These are phyloP conservation scores for Phenganax marumi DNA, from an alignment of 92 coral and sea anemone genomes.

Conservation along the genomic window DNA sequence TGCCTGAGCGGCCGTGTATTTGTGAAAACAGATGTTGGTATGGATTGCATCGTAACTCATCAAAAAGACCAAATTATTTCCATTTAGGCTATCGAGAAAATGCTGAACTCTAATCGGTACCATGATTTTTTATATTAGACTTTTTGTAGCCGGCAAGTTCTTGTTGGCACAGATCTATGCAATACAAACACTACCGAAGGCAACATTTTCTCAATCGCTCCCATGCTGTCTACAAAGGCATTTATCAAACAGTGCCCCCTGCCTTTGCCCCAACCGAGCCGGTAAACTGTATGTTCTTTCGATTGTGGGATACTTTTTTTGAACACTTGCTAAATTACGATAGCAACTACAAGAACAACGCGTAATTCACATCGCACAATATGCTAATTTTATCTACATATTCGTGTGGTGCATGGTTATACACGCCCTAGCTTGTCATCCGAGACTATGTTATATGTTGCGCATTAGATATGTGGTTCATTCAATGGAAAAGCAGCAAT, in stretches of 20 bases:
- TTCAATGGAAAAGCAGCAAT: too few relatives aligned
- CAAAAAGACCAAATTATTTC: not conserved
- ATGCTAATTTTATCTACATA: not conserved
- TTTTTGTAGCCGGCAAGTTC: not conserved
- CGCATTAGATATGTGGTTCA: not conserved
- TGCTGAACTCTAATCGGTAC: not conserved
- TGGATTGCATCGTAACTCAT: conserved; percentile 13
- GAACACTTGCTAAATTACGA: conserved; percentile 28
- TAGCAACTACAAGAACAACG: not conserved
- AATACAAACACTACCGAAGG: not conserved
- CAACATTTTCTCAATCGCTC: not conserved
- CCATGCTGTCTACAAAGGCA: conserved; percentile 31
- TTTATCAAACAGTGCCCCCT: conserved; percentile 49
- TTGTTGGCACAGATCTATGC: not conserved
- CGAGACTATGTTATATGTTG: too few relatives aligned
- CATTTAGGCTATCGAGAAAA: conserved; percentile 8
- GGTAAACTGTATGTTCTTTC: conserved; percentile 51
- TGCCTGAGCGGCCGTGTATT: conserved; percentile 36
- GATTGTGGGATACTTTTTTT: conserved; percentile 27
- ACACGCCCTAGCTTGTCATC: not conserved
- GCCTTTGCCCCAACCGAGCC: conserved; percentile 39
- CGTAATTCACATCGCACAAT: not conserved
- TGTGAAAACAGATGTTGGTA: conserved; percentile 45
- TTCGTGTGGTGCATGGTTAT: too few relatives aligned
- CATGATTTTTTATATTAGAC: not conserved